These are phyloP conservation scores for Calvadosia cruxmelitensis DNA, from an alignment of 30 jellyfish, hydroid and myxozoan species.

Conservation along the genomic window DNA sequence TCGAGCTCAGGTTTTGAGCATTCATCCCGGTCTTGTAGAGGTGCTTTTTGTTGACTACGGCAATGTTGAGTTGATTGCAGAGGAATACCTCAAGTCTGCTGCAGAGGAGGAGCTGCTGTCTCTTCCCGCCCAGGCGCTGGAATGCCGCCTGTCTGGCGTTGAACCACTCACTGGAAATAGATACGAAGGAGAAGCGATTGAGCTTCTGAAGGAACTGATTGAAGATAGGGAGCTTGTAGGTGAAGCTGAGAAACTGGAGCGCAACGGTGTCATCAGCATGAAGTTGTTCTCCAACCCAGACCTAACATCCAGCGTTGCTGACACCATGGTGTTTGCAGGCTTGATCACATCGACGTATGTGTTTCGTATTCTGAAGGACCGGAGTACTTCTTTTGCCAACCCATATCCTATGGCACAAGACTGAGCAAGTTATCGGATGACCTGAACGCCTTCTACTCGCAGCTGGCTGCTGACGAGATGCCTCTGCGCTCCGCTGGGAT, in stretches of 20 bases:
- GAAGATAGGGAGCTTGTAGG: constrained; percentile 64
- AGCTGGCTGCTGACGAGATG: constrained; percentile 2
- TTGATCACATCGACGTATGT: constrained; percentile 45
- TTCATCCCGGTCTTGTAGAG: constrained; percentile 25
- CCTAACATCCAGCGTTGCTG: constrained; percentile 43
- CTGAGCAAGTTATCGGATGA: constrained; percentile 29
- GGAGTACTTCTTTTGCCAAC: constrained; percentile 57
- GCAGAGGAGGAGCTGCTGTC: constrained; percentile 31
- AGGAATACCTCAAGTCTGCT: constrained; percentile 10
- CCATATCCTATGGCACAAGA: constrained; percentile 20
- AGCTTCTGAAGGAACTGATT: constrained; percentile 58
- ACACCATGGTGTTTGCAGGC: constrained; percentile 77
- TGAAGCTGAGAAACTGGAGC: constrained; percentile 44
- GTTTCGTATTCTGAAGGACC: constrained; percentile 32
- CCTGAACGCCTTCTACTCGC: constrained; percentile 31
- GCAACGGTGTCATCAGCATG: constrained; percentile 31
- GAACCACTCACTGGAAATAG: constrained; percentile 74
- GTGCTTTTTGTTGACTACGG: constrained; percentile 73
- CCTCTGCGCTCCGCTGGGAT: neutral
- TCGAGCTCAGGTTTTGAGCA: constrained; percentile 26
- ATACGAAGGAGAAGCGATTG: constrained; percentile 47
- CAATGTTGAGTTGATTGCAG: constrained; percentile 32
- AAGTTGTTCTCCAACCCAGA: constrained; percentile 46
- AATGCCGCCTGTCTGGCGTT: constrained; percentile 57
- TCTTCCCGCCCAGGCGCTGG: constrained; percentile 73